Evolutionary conservation across 2,888 invertebrate genomes (phyloP), one percentile per base, ranked within the genome.

Genomic region (Synergus itoensis): DNA sequence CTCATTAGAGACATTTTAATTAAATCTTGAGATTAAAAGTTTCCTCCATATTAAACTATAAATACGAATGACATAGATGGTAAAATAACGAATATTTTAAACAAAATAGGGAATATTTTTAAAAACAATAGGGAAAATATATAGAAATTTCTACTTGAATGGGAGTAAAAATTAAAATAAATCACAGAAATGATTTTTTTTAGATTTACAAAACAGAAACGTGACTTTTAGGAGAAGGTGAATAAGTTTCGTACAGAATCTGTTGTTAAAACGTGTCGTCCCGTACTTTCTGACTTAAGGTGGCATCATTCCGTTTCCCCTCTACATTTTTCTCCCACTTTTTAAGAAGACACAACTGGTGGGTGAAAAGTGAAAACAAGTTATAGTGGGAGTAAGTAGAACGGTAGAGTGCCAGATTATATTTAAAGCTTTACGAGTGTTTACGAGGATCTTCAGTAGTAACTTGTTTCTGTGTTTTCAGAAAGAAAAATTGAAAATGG

Each of bases 311-410:
- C 5, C 69, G 45, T 9, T 53, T 53, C 36, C 48, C 53, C 36
- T 48, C 40, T 73, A 36, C n/a, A 36, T 16, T 67, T 14, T 67
- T 40, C 73, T 73, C 73, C 73, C 73, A 53, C 73, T 73, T 73
- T 36, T 73, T 40, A 11, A 73, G 73, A 73, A 57, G 40, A 73
- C 53, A 73, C 36, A 53, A 36, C 40, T 73, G 73, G 73, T 57
- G 53, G 73, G 53, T 73, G 53, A 73, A 73, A 53, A 57, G 53
- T 73, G 53, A 73, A 73, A 53, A 57, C 53, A 40, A 28, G 53
- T 57, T 57, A n/a, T 40, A 73, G 73, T 73, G 73, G 73, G 73
- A 73, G 53, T 53, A 53, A 53, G 53, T 40, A 36, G 36, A 36
- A 36, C 36, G 36, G 4, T 69, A 28, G 69, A 69, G 69, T 69